Evolutionary conservation across 1,140 invertebrate species (phyloP).

Genomic region (Brachionus angularis): DNA sequence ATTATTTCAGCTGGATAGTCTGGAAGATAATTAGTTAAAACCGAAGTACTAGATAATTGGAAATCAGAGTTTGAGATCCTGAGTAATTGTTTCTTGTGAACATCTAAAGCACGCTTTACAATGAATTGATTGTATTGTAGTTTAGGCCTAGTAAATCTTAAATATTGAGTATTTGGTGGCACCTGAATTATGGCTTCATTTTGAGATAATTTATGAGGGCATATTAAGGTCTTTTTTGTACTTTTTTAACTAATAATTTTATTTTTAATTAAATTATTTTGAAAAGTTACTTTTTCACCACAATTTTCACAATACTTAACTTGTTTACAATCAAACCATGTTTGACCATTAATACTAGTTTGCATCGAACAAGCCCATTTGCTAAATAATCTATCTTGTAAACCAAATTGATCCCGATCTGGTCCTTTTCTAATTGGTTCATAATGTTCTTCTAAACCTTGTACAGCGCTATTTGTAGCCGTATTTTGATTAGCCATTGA

Average conservation of each 20-base stretch:
- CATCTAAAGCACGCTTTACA: conserved; percentile 28
- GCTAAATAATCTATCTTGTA: conserved; percentile 37
- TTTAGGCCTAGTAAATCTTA: conserved; percentile 22
- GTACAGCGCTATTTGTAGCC: background rate
- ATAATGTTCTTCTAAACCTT: conserved; percentile 38
- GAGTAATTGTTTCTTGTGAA: conserved; percentile 10
- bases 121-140: conserved; percentile 36
- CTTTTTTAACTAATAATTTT: background rate
- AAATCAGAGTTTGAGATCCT: conserved; percentile 25
- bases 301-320: conserved; percentile 42
- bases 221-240: conserved; percentile 38
- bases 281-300: conserved; percentile 16
- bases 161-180: conserved; percentile 4
- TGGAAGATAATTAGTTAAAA: conserved; percentile 29
- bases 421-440: conserved; percentile 39
- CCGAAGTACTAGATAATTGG: background rate
- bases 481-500: conserved; percentile 9
- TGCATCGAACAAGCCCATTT: conserved; percentile 42
- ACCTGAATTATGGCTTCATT: conserved; percentile 27
- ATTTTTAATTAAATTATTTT: background rate
- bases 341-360: conserved; percentile 10
- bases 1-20: conserved; percentile 9
- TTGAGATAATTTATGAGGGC: conserved; percentile 27
- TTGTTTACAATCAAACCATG: conserved; percentile 37
- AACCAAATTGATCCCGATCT: conserved; percentile 37